A percentile compares a stretch with the other conserved stretches of the same genome.
Conservation (phyloP, 1,140 invertebrate species). For the Ylistrum balloti region DNA sequence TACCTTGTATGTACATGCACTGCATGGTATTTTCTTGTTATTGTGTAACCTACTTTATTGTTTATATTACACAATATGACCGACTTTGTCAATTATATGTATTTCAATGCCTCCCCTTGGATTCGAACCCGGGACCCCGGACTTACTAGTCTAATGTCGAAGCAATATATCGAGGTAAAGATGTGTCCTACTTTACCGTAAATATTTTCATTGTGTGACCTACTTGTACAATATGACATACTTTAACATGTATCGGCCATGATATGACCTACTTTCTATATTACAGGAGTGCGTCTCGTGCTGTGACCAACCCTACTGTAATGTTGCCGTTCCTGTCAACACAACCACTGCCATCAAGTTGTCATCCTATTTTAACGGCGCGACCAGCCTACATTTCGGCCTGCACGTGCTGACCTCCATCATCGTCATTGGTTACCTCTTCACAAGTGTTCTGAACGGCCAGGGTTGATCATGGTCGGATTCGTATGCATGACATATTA, state of each 20-base stretch:
- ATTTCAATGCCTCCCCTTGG: too few relatives aligned
- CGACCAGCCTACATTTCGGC: not conserved
- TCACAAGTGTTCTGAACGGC: not conserved
- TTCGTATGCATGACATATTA: not conserved
- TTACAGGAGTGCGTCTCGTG: slow-evolving; percentile 69
- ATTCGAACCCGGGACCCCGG: too few relatives aligned
- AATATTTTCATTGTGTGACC: not conserved
- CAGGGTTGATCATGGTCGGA: not conserved
- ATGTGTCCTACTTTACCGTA: not conserved
- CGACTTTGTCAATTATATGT: too few relatives aligned
- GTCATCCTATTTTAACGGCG: slow-evolving; percentile 51
- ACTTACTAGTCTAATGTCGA: too few relatives aligned
- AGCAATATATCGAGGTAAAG: too few relatives aligned
- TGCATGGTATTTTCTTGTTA: too few relatives aligned
- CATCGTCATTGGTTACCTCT: not conserved
- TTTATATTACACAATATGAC: too few relatives aligned
- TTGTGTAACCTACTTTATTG: too few relatives aligned
- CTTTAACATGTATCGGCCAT: not conserved
- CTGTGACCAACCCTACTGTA: slow-evolving; percentile 68
- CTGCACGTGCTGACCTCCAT: not conserved
- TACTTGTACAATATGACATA: not conserved
- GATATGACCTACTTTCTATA: not conserved
- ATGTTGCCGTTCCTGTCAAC: slow-evolving; percentile 65
- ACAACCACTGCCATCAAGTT: slow-evolving; percentile 56
- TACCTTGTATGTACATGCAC: too few relatives aligned